Conservation (phyloP, 2,797 vertebrate genomes). For the Pygocentrus nattereri region DNA sequence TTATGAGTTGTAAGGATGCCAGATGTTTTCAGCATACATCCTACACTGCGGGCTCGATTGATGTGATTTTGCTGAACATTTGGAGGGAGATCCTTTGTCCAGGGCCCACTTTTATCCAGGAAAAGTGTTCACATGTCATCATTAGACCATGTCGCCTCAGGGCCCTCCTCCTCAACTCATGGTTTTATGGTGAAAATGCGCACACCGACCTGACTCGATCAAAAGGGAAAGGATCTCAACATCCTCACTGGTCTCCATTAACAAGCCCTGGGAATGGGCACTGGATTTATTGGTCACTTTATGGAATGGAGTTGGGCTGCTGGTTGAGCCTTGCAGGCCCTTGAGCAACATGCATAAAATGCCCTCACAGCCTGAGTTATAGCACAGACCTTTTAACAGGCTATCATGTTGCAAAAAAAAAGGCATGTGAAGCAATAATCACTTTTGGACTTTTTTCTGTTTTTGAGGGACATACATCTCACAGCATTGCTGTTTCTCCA, state of each 20-base stretch:
- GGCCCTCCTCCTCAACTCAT: constrained; percentile 18
- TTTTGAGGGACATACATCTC: not conserved
- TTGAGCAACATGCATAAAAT: constrained; percentile 45
- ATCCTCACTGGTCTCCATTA: constrained; percentile 43
- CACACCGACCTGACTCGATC: constrained; percentile 43
- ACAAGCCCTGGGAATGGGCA: constrained; percentile 46
- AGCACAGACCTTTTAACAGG: constrained; percentile 38
- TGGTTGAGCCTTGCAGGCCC: constrained; percentile 28
- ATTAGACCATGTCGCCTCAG: constrained; percentile 40
- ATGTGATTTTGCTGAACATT: constrained; percentile 28
- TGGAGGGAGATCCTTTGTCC: constrained; percentile 28
- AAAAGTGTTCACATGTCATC: constrained; percentile 37
- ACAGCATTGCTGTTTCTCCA: not conserved
- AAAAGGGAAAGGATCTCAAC: constrained; percentile 48
- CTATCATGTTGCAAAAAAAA: constrained; percentile 47
- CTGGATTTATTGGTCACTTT: constrained; percentile 52
- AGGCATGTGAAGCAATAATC: constrained; percentile 46
- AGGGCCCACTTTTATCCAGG: constrained; percentile 25
- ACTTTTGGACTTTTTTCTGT: constrained; percentile 36
- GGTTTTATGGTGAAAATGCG: constrained; percentile 41
- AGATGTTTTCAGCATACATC: constrained; percentile 2
- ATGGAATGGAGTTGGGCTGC: constrained; percentile 39
- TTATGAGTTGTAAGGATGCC: not conserved
- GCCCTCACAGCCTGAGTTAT: constrained; percentile 43
- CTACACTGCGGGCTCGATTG: not conserved